Evolutionary conservation across 2,113 vertebrate species (phyloP).

Genomic region (Sisor rabdophorus): DNA sequence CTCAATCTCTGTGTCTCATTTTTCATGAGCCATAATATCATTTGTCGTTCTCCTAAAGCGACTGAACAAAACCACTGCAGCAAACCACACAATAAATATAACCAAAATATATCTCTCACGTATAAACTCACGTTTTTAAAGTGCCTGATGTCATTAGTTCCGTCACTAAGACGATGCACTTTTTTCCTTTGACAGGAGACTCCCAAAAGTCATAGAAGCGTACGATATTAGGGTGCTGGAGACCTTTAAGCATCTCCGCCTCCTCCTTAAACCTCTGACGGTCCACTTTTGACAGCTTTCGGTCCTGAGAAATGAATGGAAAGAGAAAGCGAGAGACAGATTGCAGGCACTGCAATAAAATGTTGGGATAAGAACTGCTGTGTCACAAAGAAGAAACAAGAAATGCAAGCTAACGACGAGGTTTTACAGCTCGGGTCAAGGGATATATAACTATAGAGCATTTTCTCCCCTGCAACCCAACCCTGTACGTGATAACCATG

Average conservation of each 20-base stretch:
- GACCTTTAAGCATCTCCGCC: conserved; percentile 94
- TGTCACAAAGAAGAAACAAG: neutral
- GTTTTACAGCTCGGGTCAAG: neutral
- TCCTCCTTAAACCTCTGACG: conserved; percentile 96
- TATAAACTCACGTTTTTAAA: conserved; percentile 93
- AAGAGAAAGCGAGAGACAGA: neutral
- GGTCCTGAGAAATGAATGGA: conserved; percentile 70
- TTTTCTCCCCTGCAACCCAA: neutral
- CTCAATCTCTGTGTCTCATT: neutral
- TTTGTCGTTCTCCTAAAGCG: neutral
- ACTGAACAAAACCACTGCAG: neutral
- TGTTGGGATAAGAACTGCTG: neutral
- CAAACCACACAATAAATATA: no score
- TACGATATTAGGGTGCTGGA: conserved; percentile 97
- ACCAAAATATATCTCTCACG: neutral
- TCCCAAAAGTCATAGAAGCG: conserved; percentile 99
- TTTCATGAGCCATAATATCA: neutral
- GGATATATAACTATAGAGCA: neutral
- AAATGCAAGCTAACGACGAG: neutral
- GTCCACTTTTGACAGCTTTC: conserved; percentile 91
- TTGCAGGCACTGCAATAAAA: neutral
- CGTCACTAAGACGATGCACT: conserved; percentile 92
- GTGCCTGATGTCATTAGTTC: conserved; percentile 98
- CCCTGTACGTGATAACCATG: neutral
- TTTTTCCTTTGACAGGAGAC: conserved; percentile 87